Conservation (phyloP, 2,888 invertebrate species). For the Gisinianus flammeolus region DNA sequence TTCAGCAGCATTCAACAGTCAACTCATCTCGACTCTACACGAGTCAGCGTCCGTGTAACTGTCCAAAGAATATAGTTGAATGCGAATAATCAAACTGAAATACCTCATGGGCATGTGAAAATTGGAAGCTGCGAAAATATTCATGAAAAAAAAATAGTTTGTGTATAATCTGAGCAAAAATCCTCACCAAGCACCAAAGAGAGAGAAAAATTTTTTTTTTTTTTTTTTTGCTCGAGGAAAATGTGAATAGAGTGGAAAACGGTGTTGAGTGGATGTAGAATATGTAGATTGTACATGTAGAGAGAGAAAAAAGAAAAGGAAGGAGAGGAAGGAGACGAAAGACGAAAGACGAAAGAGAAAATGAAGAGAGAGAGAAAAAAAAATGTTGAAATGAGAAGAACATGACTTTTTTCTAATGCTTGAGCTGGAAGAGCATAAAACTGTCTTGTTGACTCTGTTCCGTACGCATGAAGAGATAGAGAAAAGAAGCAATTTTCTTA, state of each 20-base stretch:
- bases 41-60: no score
- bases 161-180: background rate
- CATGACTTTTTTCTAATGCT: conserved; percentile 9
- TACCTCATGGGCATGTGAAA: background rate
- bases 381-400: conserved; percentile 13
- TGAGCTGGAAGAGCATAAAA: background rate
- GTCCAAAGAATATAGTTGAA: no score
- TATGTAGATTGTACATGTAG: background rate
- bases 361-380: background rate
- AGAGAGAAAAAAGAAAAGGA: background rate
- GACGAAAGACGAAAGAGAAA: background rate
- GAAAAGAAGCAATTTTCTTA: conserved; percentile 33
- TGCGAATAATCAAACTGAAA: no score
- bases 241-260: background rate
- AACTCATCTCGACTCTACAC: no score
- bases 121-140: background rate
- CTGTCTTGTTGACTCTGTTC: conserved; percentile 12
- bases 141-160: background rate
- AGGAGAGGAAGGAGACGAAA: background rate
- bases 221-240: background rate
- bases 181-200: no score
- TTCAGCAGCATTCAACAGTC: no score
- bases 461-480: conserved; percentile 22
- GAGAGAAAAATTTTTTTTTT: no score
- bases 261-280: background rate